These are phyloP conservation scores for Heliconius hewitsoni DNA, from an alignment of 1,140 invertebrate genomes.

Conservation along the genomic window DNA sequence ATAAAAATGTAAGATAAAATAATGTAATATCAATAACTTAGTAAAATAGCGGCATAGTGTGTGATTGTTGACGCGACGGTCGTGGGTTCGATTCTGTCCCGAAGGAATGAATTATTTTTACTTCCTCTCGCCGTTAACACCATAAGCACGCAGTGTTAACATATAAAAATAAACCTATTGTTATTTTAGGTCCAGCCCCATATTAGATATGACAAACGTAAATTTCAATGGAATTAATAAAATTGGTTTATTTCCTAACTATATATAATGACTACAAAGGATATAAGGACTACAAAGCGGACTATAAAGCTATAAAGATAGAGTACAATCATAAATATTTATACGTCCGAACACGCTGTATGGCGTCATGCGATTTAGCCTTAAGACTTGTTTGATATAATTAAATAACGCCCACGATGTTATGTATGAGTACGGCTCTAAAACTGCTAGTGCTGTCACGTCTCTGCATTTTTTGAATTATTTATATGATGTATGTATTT, in stretches of 20 bases:
- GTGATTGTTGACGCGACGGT: too few relatives aligned
- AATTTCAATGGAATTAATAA: neutral
- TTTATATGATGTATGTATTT: neutral
- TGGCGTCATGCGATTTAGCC: conserved; percentile 22
- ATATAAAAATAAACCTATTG: neutral
- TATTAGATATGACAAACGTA: neutral
- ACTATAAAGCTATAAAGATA: conserved; percentile 1
- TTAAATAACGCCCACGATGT: conserved; percentile 28
- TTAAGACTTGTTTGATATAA: conserved; percentile 21
- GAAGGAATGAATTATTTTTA: too few relatives aligned
- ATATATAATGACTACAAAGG: too few relatives aligned
- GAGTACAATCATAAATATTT: conserved; percentile 23
- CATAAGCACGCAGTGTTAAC: neutral
- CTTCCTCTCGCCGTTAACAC: too few relatives aligned
- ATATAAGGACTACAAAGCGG: neutral
- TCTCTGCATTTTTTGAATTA: neutral
- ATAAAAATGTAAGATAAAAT: neutral
- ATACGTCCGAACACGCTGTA: conserved; percentile 9
- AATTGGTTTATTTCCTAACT: neutral
- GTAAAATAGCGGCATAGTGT: too few relatives aligned
- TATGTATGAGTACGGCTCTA: neutral
- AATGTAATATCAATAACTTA: too few relatives aligned
- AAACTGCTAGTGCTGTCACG: neutral
- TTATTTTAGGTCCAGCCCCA: neutral
- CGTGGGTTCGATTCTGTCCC: too few relatives aligned